Conservation (phyloP, 2,797 vertebrate species). For the Diplodus puntazzo region DNA sequence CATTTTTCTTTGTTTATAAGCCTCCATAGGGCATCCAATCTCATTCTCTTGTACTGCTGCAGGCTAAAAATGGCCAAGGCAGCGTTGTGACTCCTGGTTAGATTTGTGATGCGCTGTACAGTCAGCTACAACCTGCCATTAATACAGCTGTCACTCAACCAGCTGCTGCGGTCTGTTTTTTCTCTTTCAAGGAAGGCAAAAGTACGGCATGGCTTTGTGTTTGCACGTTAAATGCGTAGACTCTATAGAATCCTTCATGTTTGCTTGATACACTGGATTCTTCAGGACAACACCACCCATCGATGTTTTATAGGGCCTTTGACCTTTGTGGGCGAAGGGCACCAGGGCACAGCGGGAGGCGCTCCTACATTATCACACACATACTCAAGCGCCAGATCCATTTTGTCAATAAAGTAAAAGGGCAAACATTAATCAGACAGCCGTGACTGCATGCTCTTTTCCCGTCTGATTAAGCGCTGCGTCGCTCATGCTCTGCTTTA, state of each 20-base stretch:
- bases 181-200: constrained; percentile 82
- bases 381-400: constrained; percentile 51
- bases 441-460: constrained; percentile 71
- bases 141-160: constrained; percentile 30
- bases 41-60: constrained; percentile 49
- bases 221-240: constrained; percentile 41
- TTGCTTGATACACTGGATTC: constrained; percentile 39
- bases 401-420: constrained; percentile 73
- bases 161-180: not conserved
- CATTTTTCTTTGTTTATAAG: constrained; percentile 58
- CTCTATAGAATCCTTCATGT: constrained; percentile 6
- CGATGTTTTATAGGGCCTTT: constrained; percentile 20
- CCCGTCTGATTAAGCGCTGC: constrained; percentile 56
- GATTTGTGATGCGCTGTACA: constrained; percentile 57
- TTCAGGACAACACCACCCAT: constrained; percentile 75
- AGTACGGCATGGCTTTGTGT: constrained; percentile 74
- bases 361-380: constrained; percentile 38
- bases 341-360: constrained; percentile 25
- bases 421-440: constrained; percentile 71
- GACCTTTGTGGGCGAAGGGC: constrained; percentile 25
- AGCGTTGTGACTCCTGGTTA: constrained; percentile 50
- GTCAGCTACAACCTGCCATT: constrained; percentile 29
- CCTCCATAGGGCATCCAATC: constrained; percentile 39
- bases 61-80: constrained; percentile 38
- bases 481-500: constrained; percentile 59